A percentile compares a stretch with the other conserved stretches of the same genome.
phyloP scores from a whole-genome alignment of 2,888 invertebrate species.

The Aleiodes alternator region DNA sequence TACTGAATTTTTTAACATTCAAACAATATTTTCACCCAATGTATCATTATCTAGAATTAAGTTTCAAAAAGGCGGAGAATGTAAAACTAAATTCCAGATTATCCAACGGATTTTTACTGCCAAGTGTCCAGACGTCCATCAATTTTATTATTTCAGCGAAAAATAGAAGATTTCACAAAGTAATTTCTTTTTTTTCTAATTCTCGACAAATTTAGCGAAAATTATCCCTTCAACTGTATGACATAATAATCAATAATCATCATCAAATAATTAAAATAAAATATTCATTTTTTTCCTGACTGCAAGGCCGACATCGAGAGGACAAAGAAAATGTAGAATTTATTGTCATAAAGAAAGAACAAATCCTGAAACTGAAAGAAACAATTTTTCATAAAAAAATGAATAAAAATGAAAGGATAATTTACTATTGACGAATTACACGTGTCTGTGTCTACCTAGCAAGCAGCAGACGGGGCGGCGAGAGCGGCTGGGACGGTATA shows the following conservation, averaged over 20 bases:
- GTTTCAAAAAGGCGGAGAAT: background rate
- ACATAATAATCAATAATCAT: too few species aligned
- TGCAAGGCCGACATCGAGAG: background rate
- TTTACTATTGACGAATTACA: slow-evolving; percentile 44
- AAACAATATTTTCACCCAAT: background rate
- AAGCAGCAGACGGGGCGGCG: slow-evolving; percentile 87
- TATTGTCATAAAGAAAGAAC: background rate
- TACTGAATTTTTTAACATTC: background rate
- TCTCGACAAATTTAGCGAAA: too few species aligned
- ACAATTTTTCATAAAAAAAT: slow-evolving; percentile 23
- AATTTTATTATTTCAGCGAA: background rate
- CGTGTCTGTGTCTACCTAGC: slow-evolving; percentile 77
- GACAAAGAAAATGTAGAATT: background rate
- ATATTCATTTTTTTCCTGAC: too few species aligned
- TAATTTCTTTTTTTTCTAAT: background rate
- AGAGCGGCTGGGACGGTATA: slow-evolving; percentile 87
- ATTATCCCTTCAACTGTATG: too few species aligned
- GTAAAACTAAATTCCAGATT: background rate
- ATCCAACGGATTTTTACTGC: too few species aligned
- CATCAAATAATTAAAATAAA: too few species aligned
- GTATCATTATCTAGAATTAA: too few species aligned
- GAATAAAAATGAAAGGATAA: slow-evolving; percentile 18
- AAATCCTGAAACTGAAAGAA: slow-evolving; percentile 12
- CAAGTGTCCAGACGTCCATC: background rate
- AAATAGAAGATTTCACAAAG: background rate